These are phyloP conservation scores for Zophobas atratus DNA, from an alignment of 1,140 invertebrate genomes.

Conservation along the genomic window DNA sequence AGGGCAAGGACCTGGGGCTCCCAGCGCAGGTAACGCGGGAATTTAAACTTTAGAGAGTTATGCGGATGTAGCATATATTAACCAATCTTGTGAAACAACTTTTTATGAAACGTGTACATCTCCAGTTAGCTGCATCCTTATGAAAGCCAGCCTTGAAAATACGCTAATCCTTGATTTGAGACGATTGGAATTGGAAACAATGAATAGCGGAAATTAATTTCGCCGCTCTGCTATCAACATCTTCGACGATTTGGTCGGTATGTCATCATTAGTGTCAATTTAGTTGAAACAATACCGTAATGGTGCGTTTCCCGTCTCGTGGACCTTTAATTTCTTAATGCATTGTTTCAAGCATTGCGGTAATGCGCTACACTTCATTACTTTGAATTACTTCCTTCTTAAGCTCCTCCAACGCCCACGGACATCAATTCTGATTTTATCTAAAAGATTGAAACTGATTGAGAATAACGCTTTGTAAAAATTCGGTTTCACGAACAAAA, in stretches of 20 bases:
- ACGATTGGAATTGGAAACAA: neutral
- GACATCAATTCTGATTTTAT: neutral
- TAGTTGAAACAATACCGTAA: neutral
- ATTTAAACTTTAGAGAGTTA: slow-evolving; percentile 24
- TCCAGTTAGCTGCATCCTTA: slow-evolving; percentile 25
- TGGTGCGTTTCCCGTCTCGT: slow-evolving; percentile 24
- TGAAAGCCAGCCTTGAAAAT: slow-evolving; percentile 19
- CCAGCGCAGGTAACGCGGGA: slow-evolving; percentile 19
- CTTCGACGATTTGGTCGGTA: neutral
- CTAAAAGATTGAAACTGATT: neutral
- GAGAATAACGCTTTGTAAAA: too few species aligned
- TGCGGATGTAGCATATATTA: slow-evolving; percentile 45
- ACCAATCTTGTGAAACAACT: slow-evolving; percentile 28
- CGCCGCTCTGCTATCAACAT: neutral
- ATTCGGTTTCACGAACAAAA: too few species aligned
- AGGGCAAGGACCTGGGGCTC: slow-evolving; percentile 46
- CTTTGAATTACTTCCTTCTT: slow-evolving; percentile 2
- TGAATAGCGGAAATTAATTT: slow-evolving; percentile 13
- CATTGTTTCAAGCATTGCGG: slow-evolving; percentile 17
- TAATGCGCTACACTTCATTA: slow-evolving; percentile 22
- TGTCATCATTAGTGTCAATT: neutral
- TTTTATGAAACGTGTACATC: slow-evolving; percentile 16
- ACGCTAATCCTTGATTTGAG: neutral
- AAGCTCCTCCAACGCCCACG: neutral
- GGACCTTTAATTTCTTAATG: neutral